These are phyloP conservation scores for Andrena praecox DNA, from an alignment of 2,888 invertebrate genomes.

Conservation along the genomic window DNA sequence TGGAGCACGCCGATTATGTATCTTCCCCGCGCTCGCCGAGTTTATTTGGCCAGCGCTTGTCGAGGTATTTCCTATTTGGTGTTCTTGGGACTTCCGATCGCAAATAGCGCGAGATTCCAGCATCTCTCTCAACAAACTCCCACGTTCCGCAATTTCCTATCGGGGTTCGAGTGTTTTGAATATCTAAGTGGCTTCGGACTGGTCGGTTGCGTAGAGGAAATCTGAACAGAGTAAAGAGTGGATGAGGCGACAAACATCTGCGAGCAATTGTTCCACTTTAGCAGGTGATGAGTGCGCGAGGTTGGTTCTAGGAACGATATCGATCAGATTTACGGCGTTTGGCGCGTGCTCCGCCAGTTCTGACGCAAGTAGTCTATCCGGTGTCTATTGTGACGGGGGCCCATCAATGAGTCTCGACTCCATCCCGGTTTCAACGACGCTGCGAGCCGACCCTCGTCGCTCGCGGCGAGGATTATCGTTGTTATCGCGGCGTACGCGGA, in stretches of 20 bases:
- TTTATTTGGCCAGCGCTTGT: constrained; percentile 29
- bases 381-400: constrained; percentile 30
- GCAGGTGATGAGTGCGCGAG: constrained; percentile 45
- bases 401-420: constrained; percentile 19
- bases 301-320: constrained; percentile 44
- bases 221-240: not conserved
- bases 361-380: constrained; percentile 33
- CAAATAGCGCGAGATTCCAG: constrained; percentile 7
- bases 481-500: constrained; percentile 60
- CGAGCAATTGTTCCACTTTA: constrained; percentile 52
- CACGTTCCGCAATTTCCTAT: not conserved
- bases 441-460: not conserved
- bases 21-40: not conserved
- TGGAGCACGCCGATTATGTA: constrained; percentile 13
- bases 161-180: not conserved
- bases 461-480: constrained; percentile 8
- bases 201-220: not conserved
- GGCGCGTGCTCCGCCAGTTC: not conserved
- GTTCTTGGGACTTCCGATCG: constrained; percentile 16
- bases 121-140: not conserved
- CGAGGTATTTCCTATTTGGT: constrained; percentile 25
- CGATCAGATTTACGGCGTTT: constrained; percentile 45
- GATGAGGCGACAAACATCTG: constrained; percentile 22
- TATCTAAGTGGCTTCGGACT: not conserved
- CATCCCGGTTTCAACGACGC: constrained; percentile 39